A percentile compares a stretch with the other conserved stretches of the same genome.
These are phyloP conservation scores for Bergia puertoricense DNA, from an alignment of 92 coral and sea anemone species.

Conservation along the genomic window DNA sequence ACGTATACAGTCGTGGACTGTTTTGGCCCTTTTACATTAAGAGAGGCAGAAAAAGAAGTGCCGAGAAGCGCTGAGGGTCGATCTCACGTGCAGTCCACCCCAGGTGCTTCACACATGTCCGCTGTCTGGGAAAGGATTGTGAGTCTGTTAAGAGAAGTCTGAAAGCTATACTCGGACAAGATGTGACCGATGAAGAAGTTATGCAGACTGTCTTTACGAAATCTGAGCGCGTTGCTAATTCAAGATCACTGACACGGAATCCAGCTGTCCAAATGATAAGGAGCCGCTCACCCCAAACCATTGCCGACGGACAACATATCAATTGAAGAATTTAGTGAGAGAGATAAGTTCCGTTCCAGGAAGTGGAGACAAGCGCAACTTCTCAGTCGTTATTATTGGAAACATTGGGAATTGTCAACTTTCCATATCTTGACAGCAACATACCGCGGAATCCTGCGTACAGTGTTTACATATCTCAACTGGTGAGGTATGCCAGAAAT, in stretches of 20 bases:
- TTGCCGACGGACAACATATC: slow-evolving; percentile 51
- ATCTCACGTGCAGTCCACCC: slow-evolving; percentile 64
- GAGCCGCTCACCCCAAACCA: slow-evolving; percentile 49
- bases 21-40: slow-evolving; percentile 66
- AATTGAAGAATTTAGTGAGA: slow-evolving; percentile 43
- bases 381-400: no score
- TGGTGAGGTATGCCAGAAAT: no score
- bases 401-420: no score
- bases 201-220: slow-evolving; percentile 60
- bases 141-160: slow-evolving; percentile 57
- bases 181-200: slow-evolving; percentile 53
- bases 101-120: slow-evolving; percentile 67
- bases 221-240: slow-evolving; percentile 65
- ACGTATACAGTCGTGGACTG: slow-evolving; percentile 55
- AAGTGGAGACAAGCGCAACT: slow-evolving; percentile 63
- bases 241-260: slow-evolving; percentile 59
- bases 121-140: slow-evolving; percentile 76
- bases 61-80: slow-evolving; percentile 57
- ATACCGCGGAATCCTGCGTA: no score
- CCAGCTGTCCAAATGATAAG: slow-evolving; percentile 42
- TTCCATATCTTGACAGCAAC: no score
- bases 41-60: slow-evolving; percentile 60
- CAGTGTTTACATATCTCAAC: no score
- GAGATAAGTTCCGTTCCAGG: slow-evolving; percentile 49
- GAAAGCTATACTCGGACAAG: slow-evolving; percentile 55